Percentiles rank a stretch among this genome's conserved stretches.
Conservation (phyloP, 2,888 invertebrate genomes). For the Abscondita cerata region DNA sequence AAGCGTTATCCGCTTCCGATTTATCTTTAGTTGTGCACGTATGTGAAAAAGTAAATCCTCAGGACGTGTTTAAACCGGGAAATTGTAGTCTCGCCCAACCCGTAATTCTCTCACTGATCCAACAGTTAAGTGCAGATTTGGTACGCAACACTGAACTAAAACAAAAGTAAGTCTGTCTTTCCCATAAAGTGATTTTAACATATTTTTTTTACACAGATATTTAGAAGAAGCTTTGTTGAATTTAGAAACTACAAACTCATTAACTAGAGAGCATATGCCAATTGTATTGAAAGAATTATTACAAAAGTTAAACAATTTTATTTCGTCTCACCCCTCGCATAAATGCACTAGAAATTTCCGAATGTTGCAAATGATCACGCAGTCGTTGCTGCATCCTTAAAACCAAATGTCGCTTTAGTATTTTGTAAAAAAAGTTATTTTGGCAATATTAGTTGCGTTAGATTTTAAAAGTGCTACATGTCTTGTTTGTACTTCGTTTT, state of each 20-base stretch:
- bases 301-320: slow-evolving; percentile 75
- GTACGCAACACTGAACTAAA: slow-evolving; percentile 83
- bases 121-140: slow-evolving; percentile 92
- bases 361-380: slow-evolving; percentile 76
- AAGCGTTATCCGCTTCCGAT: slow-evolving; percentile 90
- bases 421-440: slow-evolving; percentile 6
- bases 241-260: slow-evolving; percentile 76
- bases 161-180: slow-evolving; percentile 66
- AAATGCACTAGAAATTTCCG: slow-evolving; percentile 70
- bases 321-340: slow-evolving; percentile 70
- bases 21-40: slow-evolving; percentile 85
- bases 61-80: slow-evolving; percentile 73
- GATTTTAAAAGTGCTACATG: not conserved
- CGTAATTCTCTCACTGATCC: slow-evolving; percentile 90
- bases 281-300: slow-evolving; percentile 78
- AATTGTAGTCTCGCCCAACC: slow-evolving; percentile 84
- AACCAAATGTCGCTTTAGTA: slow-evolving; percentile 7
- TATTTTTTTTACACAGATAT: slow-evolving; percentile 67
- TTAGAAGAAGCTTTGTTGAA: slow-evolving; percentile 87
- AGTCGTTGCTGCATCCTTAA: slow-evolving; percentile 44
- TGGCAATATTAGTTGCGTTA: slow-evolving; percentile 3
- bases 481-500: not conserved
- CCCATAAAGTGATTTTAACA: no score
- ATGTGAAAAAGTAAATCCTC: slow-evolving; percentile 84
- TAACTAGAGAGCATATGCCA: slow-evolving; percentile 84